Evolutionary conservation across 2,797 vertebrate genomes (phyloP).

Genomic region (Pempheris klunzingeri): DNA sequence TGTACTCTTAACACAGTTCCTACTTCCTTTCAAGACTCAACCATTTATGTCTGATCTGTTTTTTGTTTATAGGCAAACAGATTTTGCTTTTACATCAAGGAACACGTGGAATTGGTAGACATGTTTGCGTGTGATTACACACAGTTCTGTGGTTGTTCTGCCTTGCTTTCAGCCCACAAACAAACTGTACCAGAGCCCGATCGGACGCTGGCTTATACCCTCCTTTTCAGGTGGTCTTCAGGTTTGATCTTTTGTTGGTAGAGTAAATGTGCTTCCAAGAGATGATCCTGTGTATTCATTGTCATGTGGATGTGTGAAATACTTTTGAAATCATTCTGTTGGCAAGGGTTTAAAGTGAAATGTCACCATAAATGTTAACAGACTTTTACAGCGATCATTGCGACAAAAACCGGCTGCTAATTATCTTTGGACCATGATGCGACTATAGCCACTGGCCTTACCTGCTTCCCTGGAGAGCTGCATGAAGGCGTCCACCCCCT

Average conservation of each 20-base stretch:
- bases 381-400: not conserved
- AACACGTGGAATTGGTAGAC: no score
- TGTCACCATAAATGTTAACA: no score
- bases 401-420: no score
- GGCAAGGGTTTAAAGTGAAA: not conserved
- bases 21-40: constrained; percentile 33
- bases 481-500: constrained; percentile 94
- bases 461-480: constrained; percentile 95
- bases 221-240: not conserved
- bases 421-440: not conserved
- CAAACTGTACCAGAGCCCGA: not conserved
- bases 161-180: not conserved
- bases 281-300: no score
- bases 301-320: no score
- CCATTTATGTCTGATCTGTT: not conserved
- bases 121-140: no score
- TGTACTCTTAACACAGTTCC: no score
- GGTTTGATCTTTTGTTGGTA: no score
- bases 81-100: no score
- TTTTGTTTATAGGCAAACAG: no score
- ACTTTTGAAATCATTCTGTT: no score
- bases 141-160: not conserved
- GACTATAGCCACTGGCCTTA: constrained; percentile 46
- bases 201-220: not conserved
- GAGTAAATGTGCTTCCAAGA: no score